phyloP scores from a whole-genome alignment of 2,113 vertebrate species.

The Synodontis membranacea region DNA sequence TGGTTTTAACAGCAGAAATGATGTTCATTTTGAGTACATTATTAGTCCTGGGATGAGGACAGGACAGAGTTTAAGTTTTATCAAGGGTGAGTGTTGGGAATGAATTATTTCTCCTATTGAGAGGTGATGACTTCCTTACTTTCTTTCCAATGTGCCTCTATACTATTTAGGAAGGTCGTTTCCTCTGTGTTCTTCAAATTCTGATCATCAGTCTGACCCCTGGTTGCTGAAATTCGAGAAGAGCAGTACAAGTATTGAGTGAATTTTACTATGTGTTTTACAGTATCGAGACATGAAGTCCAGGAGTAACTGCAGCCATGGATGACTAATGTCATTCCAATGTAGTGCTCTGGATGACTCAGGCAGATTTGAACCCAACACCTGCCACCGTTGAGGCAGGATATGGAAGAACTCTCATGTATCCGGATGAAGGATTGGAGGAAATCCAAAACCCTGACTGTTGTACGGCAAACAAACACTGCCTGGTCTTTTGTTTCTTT shows the following conservation, averaged over 20 bases:
- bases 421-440: conserved; percentile 29
- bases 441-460: background rate
- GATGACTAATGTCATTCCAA: conserved; percentile 37
- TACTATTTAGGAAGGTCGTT: background rate
- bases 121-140: background rate
- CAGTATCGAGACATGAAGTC: background rate
- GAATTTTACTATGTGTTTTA: background rate
- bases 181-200: background rate
- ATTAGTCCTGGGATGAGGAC: background rate
- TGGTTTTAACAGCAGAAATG: background rate
- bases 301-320: background rate
- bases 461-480: background rate
- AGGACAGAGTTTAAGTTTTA: background rate
- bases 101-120: background rate
- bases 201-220: background rate
- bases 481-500: conserved; percentile 6
- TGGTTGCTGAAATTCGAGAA: background rate
- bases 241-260: background rate
- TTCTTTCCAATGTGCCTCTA: background rate
- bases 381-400: background rate
- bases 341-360: conserved; percentile 39
- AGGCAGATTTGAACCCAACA: conserved; percentile 25
- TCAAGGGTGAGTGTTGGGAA: too few species aligned
- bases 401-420: background rate
- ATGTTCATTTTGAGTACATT: background rate